Conservation (phyloP, 2,797 vertebrate species). For the Taenioides sp. region DNA sequence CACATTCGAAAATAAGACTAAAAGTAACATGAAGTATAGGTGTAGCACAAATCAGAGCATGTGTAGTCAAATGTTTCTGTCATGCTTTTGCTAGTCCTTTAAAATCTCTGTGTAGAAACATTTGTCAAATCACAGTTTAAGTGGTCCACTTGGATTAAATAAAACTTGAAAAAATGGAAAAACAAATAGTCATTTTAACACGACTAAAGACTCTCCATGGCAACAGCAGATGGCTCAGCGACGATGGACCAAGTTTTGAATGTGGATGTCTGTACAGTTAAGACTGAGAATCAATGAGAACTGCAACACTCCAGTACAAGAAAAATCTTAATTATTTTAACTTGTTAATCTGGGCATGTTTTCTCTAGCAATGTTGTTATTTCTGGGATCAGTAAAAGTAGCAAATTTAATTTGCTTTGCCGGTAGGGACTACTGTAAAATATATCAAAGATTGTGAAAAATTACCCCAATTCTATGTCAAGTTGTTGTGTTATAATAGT, state of each 20-base stretch:
- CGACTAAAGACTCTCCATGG: conserved; percentile 53
- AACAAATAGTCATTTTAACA: conserved; percentile 25
- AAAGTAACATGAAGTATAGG: too few species aligned
- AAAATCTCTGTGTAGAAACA: neutral
- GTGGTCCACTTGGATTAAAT: conserved; percentile 29
- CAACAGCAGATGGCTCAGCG: conserved; percentile 47
- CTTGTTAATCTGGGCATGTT: neutral
- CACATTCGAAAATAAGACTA: too few species aligned
- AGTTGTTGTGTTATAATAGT: too few species aligned
- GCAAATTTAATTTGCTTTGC: neutral
- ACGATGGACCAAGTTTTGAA: conserved; percentile 28
- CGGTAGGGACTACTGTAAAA: too few species aligned
- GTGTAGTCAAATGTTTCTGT: neutral
- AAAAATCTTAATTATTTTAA: neutral
- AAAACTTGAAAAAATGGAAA: conserved; percentile 18
- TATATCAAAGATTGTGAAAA: too few species aligned
- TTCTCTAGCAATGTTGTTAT: neutral
- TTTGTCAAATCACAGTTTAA: conserved; percentile 34
- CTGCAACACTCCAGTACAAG: neutral
- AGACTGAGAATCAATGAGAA: neutral
- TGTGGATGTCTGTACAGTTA: conserved; percentile 7
- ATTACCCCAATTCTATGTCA: too few species aligned
- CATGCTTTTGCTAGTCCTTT: neutral
- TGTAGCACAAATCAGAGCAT: neutral
- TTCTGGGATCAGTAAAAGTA: neutral